Evolutionary conservation across 1,140 invertebrate genomes (phyloP).

Genomic region (Drosophila tani): DNA sequence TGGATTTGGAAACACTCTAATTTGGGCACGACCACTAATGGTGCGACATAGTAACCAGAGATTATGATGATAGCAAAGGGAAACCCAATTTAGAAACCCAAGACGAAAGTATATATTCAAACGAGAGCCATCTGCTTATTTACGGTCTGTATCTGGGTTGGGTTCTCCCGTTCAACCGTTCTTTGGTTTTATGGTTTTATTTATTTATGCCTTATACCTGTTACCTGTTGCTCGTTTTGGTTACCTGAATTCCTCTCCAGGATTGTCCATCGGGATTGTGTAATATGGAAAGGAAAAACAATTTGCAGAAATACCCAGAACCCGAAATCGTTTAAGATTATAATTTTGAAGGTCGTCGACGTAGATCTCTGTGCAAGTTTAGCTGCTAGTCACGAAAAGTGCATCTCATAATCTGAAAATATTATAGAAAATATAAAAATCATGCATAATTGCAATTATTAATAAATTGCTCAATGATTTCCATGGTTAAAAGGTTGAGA

Average conservation of each 20-base stretch:
- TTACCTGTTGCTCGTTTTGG: background rate
- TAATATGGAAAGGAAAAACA: background rate
- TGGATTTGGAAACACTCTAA: slow-evolving; percentile 44
- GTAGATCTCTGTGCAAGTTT: background rate
- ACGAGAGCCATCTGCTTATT: slow-evolving; percentile 12
- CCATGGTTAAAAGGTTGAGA: slow-evolving; percentile 48
- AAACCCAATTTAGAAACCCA: slow-evolving; percentile 24
- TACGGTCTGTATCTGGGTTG: slow-evolving; percentile 8
- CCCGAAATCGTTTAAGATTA: background rate
- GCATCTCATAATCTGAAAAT: slow-evolving; percentile 47
- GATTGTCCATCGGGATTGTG: background rate
- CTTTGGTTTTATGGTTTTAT: background rate
- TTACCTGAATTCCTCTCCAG: slow-evolving; percentile 1
- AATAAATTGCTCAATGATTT: slow-evolving; percentile 64
- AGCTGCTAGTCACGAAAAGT: slow-evolving; percentile 41
- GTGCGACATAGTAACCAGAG: slow-evolving; percentile 25
- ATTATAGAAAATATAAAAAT: slow-evolving; percentile 44
- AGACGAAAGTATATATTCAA: background rate
- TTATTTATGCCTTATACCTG: background rate
- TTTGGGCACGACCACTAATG: slow-evolving; percentile 17
- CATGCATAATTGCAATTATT: slow-evolving; percentile 68
- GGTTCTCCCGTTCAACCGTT: background rate
- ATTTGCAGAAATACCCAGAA: slow-evolving; percentile 8
- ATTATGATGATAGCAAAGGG: slow-evolving; percentile 20
- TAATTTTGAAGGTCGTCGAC: slow-evolving; percentile 36